A percentile compares a stretch with the other conserved stretches of the same genome.
These are phyloP conservation scores for Zelleria hepariella DNA, from an alignment of 2,888 invertebrate genomes.

Conservation along the genomic window DNA sequence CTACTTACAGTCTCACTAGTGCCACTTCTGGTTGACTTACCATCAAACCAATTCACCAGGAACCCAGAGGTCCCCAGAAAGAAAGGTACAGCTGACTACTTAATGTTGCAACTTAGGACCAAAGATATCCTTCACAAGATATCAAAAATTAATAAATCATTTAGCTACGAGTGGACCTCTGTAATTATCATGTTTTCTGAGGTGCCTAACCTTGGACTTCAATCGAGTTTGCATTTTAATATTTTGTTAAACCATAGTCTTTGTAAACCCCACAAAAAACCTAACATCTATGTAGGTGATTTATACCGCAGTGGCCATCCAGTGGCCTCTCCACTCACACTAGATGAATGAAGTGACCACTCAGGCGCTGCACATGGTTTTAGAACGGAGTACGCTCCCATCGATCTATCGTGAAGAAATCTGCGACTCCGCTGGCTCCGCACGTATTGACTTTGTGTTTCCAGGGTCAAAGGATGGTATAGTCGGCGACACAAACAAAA, in stretches of 20 bases:
- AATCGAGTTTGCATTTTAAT: neutral
- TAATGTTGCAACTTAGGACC: neutral
- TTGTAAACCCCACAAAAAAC: no score
- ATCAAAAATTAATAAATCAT: slow-evolving; percentile 1
- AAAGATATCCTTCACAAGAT: neutral
- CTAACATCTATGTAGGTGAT: no score
- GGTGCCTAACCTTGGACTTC: neutral
- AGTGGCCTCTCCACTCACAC: no score
- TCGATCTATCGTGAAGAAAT: no score
- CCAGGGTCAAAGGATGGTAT: no score
- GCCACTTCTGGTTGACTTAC: neutral
- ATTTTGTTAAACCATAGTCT: neutral
- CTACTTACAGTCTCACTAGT: slow-evolving; percentile 10
- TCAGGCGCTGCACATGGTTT: no score
- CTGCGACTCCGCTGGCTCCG: no score
- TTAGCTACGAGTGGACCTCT: neutral
- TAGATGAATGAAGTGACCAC: no score
- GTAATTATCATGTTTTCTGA: neutral
- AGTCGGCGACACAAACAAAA: no score
- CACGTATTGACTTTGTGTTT: no score
- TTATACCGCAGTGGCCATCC: no score
- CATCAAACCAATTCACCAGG: neutral
- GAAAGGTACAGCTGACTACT: neutral
- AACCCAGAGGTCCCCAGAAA: neutral
- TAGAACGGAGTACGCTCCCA: no score